Evolutionary conservation across 2,888 invertebrate genomes (phyloP).

Genomic region (Drosophila crucigera): DNA sequence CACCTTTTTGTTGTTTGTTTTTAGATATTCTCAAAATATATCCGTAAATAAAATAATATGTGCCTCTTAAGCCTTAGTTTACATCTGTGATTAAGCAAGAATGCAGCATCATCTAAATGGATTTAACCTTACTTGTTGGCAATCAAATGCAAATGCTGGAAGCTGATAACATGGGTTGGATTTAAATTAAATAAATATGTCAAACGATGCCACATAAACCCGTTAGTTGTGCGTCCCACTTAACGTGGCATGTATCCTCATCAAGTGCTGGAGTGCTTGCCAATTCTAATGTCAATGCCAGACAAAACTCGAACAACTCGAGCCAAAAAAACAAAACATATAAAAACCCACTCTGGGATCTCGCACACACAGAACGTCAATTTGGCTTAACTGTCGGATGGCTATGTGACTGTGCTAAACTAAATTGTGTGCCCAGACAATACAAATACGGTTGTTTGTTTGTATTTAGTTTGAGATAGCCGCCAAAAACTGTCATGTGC

Average conservation of each 20-base stretch:
- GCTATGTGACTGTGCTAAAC: constrained; percentile 30
- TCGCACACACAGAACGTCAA: constrained; percentile 62
- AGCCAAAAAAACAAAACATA: not conserved
- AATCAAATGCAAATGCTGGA: constrained; percentile 13
- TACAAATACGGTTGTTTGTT: constrained; percentile 2
- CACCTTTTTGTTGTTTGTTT: not conserved
- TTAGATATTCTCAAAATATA: not conserved
- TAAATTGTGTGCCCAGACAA: constrained; percentile 33
- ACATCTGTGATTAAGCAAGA: not conserved
- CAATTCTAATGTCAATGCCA: constrained; percentile 50
- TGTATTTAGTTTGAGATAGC: constrained; percentile 19
- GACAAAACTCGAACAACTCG: constrained; percentile 27
- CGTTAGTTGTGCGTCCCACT: constrained; percentile 16
- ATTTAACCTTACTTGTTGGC: not conserved
- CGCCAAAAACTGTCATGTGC: constrained; percentile 56
- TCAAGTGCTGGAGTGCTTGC: constrained; percentile 32
- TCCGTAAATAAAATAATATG: not conserved
- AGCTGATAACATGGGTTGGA: not conserved
- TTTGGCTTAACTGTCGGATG: constrained; percentile 51
- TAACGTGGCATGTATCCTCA: constrained; percentile 23
- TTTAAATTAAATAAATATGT: constrained; percentile 18
- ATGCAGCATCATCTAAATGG: not conserved
- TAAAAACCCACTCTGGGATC: constrained; percentile 22
- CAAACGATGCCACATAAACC: not conserved
- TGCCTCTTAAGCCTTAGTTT: not conserved